phyloP scores from a whole-genome alignment of 2,888 invertebrate genomes.

The Zaprionus obscuricornis region DNA sequence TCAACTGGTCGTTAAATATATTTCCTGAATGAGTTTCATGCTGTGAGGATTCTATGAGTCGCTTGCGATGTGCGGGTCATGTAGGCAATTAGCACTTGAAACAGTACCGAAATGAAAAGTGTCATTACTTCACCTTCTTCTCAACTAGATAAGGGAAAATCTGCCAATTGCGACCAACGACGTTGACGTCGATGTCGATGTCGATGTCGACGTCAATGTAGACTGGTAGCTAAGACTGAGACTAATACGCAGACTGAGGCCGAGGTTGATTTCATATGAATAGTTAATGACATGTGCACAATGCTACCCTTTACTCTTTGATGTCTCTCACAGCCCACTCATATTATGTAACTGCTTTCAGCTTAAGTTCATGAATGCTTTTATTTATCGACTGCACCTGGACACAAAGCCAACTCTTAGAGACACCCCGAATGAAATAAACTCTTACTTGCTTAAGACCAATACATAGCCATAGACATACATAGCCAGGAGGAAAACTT shows the following conservation, averaged over 20 bases:
- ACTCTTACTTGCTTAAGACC: conserved; percentile 29
- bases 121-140: conserved; percentile 55
- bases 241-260: too few relatives aligned
- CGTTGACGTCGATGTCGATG: conserved; percentile 10
- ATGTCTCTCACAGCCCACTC: conserved; percentile 7
- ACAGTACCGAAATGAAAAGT: conserved; percentile 66
- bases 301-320: conserved; percentile 8
- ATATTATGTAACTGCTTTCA: conserved; percentile 40
- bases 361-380: conserved; percentile 58
- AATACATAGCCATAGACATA: not conserved
- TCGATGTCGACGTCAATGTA: conserved; percentile 30
- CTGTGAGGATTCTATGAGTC: not conserved
- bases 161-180: too few relatives aligned
- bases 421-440: not conserved
- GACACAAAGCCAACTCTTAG: conserved; percentile 25
- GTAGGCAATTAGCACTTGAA: conserved; percentile 54
- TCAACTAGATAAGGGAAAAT: too few relatives aligned
- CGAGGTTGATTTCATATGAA: conserved; percentile 60
- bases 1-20: conserved; percentile 55
- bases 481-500: not conserved
- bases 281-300: conserved; percentile 63
- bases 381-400: conserved; percentile 59
- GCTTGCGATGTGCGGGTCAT: conserved; percentile 5
- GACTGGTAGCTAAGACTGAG: too few relatives aligned
- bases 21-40: conserved; percentile 30